These are phyloP conservation scores for Drosophila dunni DNA, from an alignment of 1,140 invertebrate species.

Conservation along the genomic window DNA sequence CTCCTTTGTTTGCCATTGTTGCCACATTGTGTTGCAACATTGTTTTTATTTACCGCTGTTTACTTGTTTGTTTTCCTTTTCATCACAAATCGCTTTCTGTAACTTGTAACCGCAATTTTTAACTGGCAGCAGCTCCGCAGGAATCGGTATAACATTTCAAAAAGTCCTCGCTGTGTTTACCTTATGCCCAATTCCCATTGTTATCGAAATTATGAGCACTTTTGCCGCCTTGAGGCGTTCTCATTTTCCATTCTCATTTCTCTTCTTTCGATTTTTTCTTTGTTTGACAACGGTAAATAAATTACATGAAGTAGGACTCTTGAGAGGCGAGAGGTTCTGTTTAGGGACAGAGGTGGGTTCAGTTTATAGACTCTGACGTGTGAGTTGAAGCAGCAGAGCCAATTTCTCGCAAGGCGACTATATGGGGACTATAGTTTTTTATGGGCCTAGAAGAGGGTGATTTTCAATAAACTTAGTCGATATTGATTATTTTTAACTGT, in stretches of 20 bases:
- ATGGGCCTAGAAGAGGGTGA: too few relatives aligned
- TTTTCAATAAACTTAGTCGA: too few relatives aligned
- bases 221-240: constrained; percentile 68
- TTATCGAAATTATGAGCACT: constrained; percentile 72
- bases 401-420: neutral
- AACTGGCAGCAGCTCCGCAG: neutral
- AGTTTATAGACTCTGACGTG: constrained; percentile 22
- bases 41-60: constrained; percentile 55
- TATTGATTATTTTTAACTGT: too few relatives aligned
- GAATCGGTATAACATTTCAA: neutral
- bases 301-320: constrained; percentile 63
- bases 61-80: constrained; percentile 71
- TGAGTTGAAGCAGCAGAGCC: constrained; percentile 6
- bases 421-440: too few relatives aligned
- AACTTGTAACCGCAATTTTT: constrained; percentile 70
- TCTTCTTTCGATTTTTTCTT: neutral
- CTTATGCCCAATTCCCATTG: constrained; percentile 50
- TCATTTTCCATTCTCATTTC: constrained; percentile 15
- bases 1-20: constrained; percentile 56
- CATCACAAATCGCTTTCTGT: constrained; percentile 73
- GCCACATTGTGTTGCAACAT: constrained; percentile 61
- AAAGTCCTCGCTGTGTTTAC: constrained; percentile 36
- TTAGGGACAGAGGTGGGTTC: constrained; percentile 26
- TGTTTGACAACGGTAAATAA: constrained; percentile 52
- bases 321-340: constrained; percentile 8